Evolutionary conservation across 2,797 vertebrate species (phyloP), one percentile per base, ranked within the genome.

Genomic region (Enteromius afrohamiltoni): DNA sequence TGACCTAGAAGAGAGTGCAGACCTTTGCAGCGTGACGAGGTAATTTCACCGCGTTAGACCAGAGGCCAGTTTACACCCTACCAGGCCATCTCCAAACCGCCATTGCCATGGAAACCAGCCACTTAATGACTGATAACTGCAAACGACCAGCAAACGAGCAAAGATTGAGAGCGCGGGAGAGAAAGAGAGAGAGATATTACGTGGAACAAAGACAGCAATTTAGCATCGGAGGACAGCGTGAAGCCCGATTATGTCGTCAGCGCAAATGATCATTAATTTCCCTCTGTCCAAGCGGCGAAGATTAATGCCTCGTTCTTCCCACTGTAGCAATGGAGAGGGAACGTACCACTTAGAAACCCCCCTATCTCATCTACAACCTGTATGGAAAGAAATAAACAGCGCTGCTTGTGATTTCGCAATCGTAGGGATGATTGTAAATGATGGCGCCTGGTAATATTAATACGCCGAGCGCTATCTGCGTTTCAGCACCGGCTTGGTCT

Each of bases 191-290:
- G 80, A 47, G 88, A 90, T 89, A 93, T 94, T 90, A 91, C 79
- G 89, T 88, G 91, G 89, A 94, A 94, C 92, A 95, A 95, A 94
- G 82, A 91, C 90, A 91, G 93, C 91, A 94, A 94, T 95, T 95
- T 94, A 91, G 92, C 90, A 92, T 93, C 89, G 86, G 90, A 93
- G 90, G 92, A 92, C 92, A 93, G 93, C 90, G 87, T 92, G 93
- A 92, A 92, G 92, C 91, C 90, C 90, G 93, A 95, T 95, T 95
- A 94, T 94, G 94, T 93, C 92, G 89, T 95, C 94, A 93, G 91
- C 90, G 92, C 93, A 95, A 94, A 94, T 93, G 92, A 94, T 94
- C 94, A 92, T 94, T 95, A 93, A 95, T 95, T 95, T 94, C 90
- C 91, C 86, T 91, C 91, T 93, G 93, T 93, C 93, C 92, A 92